These are phyloP conservation scores for Spatulosminthurus flaviceps DNA, from an alignment of 2,888 invertebrate species.

Conservation along the genomic window DNA sequence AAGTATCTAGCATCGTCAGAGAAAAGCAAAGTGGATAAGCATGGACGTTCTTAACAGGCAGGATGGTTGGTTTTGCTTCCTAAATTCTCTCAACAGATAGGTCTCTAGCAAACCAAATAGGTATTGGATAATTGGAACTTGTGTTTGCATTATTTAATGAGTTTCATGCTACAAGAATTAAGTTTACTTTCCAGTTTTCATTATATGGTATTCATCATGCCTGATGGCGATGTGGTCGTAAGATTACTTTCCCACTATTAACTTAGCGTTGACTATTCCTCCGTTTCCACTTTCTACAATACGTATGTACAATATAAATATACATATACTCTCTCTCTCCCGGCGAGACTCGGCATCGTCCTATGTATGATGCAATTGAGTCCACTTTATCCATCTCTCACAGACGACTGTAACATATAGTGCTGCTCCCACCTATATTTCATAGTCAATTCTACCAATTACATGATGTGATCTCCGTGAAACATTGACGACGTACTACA, in stretches of 20 bases:
- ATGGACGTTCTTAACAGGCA: background rate
- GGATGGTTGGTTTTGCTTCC: background rate
- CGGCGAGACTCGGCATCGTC: background rate
- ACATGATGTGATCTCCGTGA: conserved; percentile 46
- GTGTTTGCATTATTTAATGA: conserved; percentile 51
- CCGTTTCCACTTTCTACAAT: conserved; percentile 3
- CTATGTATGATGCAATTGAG: background rate
- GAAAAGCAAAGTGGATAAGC: background rate
- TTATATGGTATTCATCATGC: conserved; percentile 43
- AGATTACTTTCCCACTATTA: conserved; percentile 40
- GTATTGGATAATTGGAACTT: conserved; percentile 48
- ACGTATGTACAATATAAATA: too few relatives aligned
- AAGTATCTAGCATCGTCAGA: conserved; percentile 31
- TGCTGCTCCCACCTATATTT: conserved; percentile 35
- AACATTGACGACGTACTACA: conserved; percentile 39
- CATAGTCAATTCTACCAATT: conserved; percentile 49
- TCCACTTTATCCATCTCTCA: conserved; percentile 13
- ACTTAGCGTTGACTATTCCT: conserved; percentile 32
- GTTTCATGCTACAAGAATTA: conserved; percentile 46
- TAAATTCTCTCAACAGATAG: background rate
- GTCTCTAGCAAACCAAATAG: conserved; percentile 29
- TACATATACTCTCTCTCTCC: background rate
- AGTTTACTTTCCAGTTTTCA: conserved; percentile 47
- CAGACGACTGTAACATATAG: background rate
- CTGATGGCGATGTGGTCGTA: conserved; percentile 45